Percentiles rank a stretch among this genome's conserved stretches.
Evolutionary conservation across 2,888 invertebrate species (phyloP).

Genomic region (Nasonovia ribisnigri): DNA sequence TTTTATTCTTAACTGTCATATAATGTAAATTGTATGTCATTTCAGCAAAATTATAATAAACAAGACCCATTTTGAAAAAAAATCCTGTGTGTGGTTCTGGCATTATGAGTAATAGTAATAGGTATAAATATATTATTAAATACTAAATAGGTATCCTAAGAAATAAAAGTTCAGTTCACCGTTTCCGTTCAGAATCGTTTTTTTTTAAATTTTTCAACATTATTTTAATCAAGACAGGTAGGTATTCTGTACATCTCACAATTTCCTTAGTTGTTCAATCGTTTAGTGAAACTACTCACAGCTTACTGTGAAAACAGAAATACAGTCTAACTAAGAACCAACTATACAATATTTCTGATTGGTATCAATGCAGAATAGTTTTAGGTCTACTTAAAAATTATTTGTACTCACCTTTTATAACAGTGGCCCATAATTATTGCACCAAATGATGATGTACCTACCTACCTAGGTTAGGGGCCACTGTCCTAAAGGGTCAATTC

Average conservation of each 20-base stretch:
- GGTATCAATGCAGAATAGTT: not conserved
- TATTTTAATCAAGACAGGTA: not conserved
- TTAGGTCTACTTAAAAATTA: not conserved
- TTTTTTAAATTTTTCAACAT: not conserved
- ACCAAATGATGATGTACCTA: too few species aligned
- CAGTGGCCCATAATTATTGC: too few species aligned
- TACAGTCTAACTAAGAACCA: not conserved
- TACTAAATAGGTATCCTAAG: not conserved
- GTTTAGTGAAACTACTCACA: too few species aligned
- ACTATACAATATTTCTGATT: too few species aligned
- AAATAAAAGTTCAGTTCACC: not conserved
- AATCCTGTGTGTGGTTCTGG: not conserved
- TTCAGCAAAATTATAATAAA: too few species aligned
- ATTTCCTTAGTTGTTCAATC: too few species aligned
- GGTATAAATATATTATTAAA: not conserved
- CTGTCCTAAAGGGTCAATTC: not conserved
- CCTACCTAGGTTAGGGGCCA: too few species aligned
- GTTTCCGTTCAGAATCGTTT: not conserved
- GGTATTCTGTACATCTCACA: too few species aligned
- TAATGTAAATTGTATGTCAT: too few species aligned
- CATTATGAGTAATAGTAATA: not conserved
- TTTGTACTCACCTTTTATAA: not conserved
- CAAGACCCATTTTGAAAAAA: too few species aligned
- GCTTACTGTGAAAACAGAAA: not conserved
- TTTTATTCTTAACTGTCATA: too few species aligned